Conservation (phyloP, 2,888 invertebrate genomes). For the Leptopilina drosophilae region DNA sequence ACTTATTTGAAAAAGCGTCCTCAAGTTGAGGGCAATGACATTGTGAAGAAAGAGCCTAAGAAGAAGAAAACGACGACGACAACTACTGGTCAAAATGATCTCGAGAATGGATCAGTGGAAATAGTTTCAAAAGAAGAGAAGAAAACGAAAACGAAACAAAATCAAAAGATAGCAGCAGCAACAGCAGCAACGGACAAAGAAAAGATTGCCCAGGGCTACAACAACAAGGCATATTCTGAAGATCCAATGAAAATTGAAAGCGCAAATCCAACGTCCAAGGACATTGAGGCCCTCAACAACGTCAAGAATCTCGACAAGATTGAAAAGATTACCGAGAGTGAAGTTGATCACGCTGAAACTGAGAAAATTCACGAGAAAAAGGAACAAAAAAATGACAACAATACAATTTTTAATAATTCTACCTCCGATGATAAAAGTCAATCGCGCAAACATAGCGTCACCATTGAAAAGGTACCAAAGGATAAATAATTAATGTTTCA, state of each 20-base stretch:
- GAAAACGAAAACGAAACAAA: no score
- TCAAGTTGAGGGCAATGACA: conserved; percentile 79
- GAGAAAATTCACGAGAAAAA: conserved; percentile 25
- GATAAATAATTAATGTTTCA: conserved; percentile 32
- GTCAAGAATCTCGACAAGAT: conserved; percentile 66
- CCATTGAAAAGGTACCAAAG: conserved; percentile 61
- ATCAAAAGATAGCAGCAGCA: background rate
- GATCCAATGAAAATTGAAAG: conserved; percentile 47
- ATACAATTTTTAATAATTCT: conserved; percentile 56
- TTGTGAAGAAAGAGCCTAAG: conserved; percentile 79
- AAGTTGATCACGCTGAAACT: conserved; percentile 37
- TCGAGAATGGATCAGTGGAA: conserved; percentile 36
- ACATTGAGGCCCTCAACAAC: conserved; percentile 65
- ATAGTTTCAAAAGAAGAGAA: conserved; percentile 15
- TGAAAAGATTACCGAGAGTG: conserved; percentile 57
- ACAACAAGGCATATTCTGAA: conserved; percentile 55
- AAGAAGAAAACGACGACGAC: conserved; percentile 1
- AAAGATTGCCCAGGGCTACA: conserved; percentile 49
- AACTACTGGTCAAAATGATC: conserved; percentile 1
- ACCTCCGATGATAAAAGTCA: conserved; percentile 56
- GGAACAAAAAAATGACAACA: conserved; percentile 47
- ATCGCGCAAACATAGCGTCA: conserved; percentile 59
- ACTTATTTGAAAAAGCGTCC: conserved; percentile 81
- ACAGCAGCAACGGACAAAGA: conserved; percentile 38
- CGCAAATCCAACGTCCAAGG: conserved; percentile 42